These are phyloP conservation scores for Conchocele bisecta DNA, from an alignment of 2,888 invertebrate genomes.

Conservation along the genomic window DNA sequence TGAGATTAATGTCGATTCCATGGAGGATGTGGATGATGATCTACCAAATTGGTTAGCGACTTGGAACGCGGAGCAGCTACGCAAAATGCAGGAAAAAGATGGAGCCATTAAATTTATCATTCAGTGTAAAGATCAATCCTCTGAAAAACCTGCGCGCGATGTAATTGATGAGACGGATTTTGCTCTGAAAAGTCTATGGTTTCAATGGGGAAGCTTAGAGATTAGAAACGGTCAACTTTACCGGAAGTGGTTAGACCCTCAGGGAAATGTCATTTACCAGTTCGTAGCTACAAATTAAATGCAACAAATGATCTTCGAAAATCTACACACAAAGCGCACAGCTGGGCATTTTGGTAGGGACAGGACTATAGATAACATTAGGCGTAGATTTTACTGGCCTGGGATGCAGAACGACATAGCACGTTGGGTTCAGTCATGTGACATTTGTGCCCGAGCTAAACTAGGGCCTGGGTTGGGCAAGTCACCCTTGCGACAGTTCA, in stretches of 20 bases:
- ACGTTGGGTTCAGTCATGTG: not conserved
- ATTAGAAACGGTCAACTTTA: not conserved
- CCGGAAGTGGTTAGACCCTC: not conserved
- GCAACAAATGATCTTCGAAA: not conserved
- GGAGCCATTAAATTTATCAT: not conserved
- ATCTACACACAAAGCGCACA: not conserved
- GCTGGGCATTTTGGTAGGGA: not conserved
- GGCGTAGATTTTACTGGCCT: not conserved
- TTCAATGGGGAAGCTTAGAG: not conserved
- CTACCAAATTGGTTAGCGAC: conserved; percentile 3
- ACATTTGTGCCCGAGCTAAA: not conserved
- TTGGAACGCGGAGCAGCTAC: not conserved
- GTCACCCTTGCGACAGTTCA: not conserved
- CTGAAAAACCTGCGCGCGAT: not conserved
- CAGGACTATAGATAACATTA: not conserved
- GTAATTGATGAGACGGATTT: not conserved
- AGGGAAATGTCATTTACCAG: not conserved
- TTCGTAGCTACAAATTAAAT: not conserved
- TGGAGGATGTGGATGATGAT: not conserved
- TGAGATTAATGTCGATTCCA: not conserved
- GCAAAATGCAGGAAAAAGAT: conserved; percentile 1
- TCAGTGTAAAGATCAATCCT: not conserved
- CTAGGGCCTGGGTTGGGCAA: conserved; percentile 1
- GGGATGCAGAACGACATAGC: not conserved
- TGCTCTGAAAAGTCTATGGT: not conserved